Base-by-base conservation (phyloP, 2,888 invertebrate species). In the Polymixis flavicincta region DNA sequence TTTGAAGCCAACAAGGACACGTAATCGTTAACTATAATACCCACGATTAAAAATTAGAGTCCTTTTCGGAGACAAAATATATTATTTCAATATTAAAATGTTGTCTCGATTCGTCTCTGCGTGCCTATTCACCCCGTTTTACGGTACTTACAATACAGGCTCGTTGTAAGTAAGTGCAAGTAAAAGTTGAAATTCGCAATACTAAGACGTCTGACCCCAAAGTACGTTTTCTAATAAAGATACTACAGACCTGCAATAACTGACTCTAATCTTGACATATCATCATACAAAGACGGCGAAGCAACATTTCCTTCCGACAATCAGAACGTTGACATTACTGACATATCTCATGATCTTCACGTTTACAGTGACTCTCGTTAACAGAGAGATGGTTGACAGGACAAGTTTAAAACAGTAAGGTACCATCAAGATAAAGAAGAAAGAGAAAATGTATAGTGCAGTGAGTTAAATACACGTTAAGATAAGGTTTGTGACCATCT, bases 371-470 rank as follows among this genome's bases (percentile, higher is more conserved):
- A 68, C 64, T 60, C 32, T 66, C 1, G 54, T 61, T 67, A 45
- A 8, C 32, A 28, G 19, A 48, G n/a, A 45, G 42, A 73, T 66
- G 37, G 59, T 59, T 60, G 73, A 52, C 57, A 68, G 59, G 28
- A 55, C 50, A 19, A 32, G 57, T 69, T 71, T 50, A 45, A n/a
- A 65, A 67, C 48, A 70, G 55, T 71, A 54, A 73, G n/a, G 14
- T 63, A 59, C 37, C 45, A 76, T 83, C 71, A 76, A 76, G 73
- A 83, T 76, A 78, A 37, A 42, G 32, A 1, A 9, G 14, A 37
- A 75, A 76, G 73, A 71, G 76, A 80, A 83, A 79, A 65, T 64
- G 13, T 61, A 52, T 11, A 17, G 25, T 45, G 13, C 0, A 65
- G 37, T 28, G 50, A 48, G 28, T n/a, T 57, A 17, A 69, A 72